Percentiles rank a stretch among this genome's conserved stretches.
These are phyloP conservation scores for Sebastes elongatus DNA, from an alignment of 2,797 vertebrate species.

Conservation along the genomic window DNA sequence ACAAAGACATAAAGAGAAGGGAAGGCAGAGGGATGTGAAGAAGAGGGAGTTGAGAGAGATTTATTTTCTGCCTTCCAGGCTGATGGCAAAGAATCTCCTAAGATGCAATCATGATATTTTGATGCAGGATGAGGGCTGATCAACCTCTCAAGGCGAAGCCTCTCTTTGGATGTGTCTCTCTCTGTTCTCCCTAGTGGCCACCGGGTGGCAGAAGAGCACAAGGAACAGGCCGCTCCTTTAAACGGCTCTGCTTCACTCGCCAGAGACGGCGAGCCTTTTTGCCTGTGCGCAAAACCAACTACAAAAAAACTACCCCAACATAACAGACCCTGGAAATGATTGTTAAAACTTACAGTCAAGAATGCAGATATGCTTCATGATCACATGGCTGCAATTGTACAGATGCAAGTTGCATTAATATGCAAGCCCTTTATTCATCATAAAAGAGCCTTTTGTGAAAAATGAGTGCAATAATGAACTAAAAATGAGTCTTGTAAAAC, in stretches of 20 bases:
- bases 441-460: slow-evolving; percentile 17
- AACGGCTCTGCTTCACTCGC: slow-evolving; percentile 33
- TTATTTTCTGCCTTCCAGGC: slow-evolving; percentile 72
- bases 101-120: slow-evolving; percentile 78
- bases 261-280: slow-evolving; percentile 40
- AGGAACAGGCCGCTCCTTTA: slow-evolving; percentile 66
- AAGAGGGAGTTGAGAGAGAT: slow-evolving; percentile 60
- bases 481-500: slow-evolving; percentile 26
- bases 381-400: slow-evolving; percentile 36
- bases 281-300: slow-evolving; percentile 27
- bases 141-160: slow-evolving; percentile 62
- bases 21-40: slow-evolving; percentile 60
- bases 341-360: slow-evolving; percentile 49
- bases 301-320: slow-evolving; percentile 44
- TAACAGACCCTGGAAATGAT: slow-evolving; percentile 45
- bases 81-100: slow-evolving; percentile 74
- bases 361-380: slow-evolving; percentile 40
- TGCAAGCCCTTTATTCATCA: slow-evolving; percentile 19
- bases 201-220: slow-evolving; percentile 86
- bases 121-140: slow-evolving; percentile 72
- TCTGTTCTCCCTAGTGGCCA: slow-evolving; percentile 67
- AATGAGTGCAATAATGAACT: slow-evolving; percentile 30
- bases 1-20: slow-evolving; percentile 69
- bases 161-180: slow-evolving; percentile 34
- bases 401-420: slow-evolving; percentile 18